These are phyloP conservation scores for Eira barbara DNA, from an alignment of 2,113 vertebrate genomes.

Conservation along the genomic window DNA sequence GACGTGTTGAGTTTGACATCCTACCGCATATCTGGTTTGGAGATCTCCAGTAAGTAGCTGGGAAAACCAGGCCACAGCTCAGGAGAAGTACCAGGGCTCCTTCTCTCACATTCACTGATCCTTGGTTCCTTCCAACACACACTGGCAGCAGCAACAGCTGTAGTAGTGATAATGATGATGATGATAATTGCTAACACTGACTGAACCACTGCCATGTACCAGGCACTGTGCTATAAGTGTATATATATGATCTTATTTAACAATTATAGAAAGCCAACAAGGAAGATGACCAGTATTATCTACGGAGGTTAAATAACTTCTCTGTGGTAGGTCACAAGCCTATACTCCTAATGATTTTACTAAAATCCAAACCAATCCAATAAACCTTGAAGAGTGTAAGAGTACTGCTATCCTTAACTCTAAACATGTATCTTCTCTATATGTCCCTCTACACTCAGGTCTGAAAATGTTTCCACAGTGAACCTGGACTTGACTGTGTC, in stretches of 20 bases:
- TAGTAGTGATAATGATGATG: background rate
- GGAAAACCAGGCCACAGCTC: background rate
- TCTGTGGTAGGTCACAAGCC: background rate
- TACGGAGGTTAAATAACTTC: background rate
- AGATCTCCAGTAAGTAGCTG: background rate
- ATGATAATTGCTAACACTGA: background rate
- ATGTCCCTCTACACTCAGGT: background rate
- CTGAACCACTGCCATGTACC: background rate
- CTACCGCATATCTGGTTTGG: background rate
- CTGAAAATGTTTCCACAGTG: background rate
- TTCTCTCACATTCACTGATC: background rate
- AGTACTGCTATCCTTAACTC: background rate
- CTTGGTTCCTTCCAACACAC: background rate
- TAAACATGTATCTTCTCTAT: background rate
- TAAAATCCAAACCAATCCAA: constrained; percentile 1
- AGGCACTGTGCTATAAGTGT: background rate
- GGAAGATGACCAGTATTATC: background rate
- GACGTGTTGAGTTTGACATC: background rate
- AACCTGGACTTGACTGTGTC: background rate
- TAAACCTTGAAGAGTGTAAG: background rate
- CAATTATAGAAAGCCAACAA: background rate
- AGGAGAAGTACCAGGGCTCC: background rate
- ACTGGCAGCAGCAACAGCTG: background rate
- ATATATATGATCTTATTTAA: background rate
- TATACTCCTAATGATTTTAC: background rate